These are phyloP conservation scores for Mystacides longicornis DNA, from an alignment of 2,888 invertebrate species.

Conservation along the genomic window DNA sequence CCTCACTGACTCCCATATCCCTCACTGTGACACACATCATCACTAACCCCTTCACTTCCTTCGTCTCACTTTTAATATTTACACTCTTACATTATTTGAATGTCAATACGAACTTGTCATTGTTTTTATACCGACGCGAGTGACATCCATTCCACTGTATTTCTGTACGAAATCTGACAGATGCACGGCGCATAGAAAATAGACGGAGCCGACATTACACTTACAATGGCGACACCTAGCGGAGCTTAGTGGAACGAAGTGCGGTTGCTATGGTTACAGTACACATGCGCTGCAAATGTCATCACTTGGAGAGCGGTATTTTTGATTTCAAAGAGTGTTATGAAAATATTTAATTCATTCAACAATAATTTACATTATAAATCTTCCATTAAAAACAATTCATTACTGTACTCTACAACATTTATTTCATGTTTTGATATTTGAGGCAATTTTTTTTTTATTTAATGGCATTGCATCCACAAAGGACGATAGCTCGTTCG, in stretches of 20 bases:
- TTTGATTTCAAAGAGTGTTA: neutral
- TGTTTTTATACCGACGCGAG: constrained; percentile 12
- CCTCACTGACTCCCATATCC: constrained; percentile 19
- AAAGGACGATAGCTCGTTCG: too few relatives aligned
- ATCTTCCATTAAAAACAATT: too few relatives aligned
- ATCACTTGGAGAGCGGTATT: constrained; percentile 5
- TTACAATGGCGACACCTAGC: constrained; percentile 10
- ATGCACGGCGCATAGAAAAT: constrained; percentile 18
- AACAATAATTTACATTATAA: too few relatives aligned
- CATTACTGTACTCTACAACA: too few relatives aligned
- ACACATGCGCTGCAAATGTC: constrained; percentile 18
- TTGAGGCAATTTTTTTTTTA: too few relatives aligned
- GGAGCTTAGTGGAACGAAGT: constrained; percentile 10
- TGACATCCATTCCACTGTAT: constrained; percentile 18
- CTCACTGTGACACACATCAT: constrained; percentile 15
- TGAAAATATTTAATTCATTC: neutral
- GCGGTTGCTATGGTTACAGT: constrained; percentile 22
- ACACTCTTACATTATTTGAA: constrained; percentile 16
- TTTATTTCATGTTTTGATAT: too few relatives aligned
- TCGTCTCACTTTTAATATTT: constrained; percentile 8
- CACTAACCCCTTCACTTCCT: constrained; percentile 12
- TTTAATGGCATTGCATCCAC: too few relatives aligned
- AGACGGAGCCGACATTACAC: constrained; percentile 18
- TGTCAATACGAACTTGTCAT: constrained; percentile 15
- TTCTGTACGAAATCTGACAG: constrained; percentile 21